A percentile compares a stretch with the other conserved stretches of the same genome.
These are phyloP conservation scores for Drosophila azteca DNA, from an alignment of 1,140 invertebrate genomes.

Conservation along the genomic window DNA sequence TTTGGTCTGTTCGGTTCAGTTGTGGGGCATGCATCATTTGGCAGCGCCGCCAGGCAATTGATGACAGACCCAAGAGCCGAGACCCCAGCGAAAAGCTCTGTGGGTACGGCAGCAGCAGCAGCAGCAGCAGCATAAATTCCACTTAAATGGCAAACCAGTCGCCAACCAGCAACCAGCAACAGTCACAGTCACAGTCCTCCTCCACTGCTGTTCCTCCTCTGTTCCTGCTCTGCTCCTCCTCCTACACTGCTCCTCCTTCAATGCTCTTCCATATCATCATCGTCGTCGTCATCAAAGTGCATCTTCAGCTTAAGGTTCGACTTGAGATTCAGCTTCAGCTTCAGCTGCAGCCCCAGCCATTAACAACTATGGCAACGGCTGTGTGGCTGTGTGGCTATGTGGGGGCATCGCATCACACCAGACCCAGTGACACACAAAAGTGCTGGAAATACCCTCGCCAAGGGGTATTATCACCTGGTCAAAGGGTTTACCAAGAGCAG, in stretches of 20 bases:
- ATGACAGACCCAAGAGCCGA: slow-evolving; percentile 42
- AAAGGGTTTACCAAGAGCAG: no score
- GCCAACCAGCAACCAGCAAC: slow-evolving; percentile 25
- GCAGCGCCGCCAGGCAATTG: slow-evolving; percentile 57
- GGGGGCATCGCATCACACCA: slow-evolving; percentile 43
- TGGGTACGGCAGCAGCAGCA: slow-evolving; percentile 27
- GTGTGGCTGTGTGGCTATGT: slow-evolving; percentile 76
- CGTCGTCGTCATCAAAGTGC: slow-evolving; percentile 37
- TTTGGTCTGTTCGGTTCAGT: no score
- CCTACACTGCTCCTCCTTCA: neutral
- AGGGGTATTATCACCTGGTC: no score
- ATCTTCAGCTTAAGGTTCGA: slow-evolving; percentile 52
- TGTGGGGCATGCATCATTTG: slow-evolving; percentile 64
- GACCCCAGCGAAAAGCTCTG: slow-evolving; percentile 16
- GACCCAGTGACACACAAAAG: slow-evolving; percentile 74
- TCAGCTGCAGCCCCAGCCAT: slow-evolving; percentile 47
- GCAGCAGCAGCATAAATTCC: slow-evolving; percentile 68
- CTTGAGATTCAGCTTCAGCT: slow-evolving; percentile 7
- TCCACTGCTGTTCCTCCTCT: neutral
- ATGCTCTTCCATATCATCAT: slow-evolving; percentile 22
- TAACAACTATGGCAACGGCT: slow-evolving; percentile 68
- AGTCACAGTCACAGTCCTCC: no score
- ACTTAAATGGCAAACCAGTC: slow-evolving; percentile 74
- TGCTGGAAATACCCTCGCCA: slow-evolving; percentile 24
- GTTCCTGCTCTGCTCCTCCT: neutral